phyloP scores from a whole-genome alignment of 2,113 vertebrate species.

The Fregata magnificens region DNA sequence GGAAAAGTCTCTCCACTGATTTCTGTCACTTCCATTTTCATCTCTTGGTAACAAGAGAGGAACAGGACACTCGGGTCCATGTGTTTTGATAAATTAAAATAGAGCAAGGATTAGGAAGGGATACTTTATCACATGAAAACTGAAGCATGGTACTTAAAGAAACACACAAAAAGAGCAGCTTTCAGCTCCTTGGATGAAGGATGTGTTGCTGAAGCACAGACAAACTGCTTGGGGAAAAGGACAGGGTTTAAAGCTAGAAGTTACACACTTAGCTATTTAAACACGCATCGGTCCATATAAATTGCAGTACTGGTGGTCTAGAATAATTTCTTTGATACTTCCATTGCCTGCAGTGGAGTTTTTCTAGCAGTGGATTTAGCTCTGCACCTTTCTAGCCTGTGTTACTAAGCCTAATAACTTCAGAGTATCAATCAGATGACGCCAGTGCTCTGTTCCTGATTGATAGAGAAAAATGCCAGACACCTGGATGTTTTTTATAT shows the following conservation, averaged over 20 bases:
- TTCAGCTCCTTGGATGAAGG: neutral
- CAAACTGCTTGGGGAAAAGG: neutral
- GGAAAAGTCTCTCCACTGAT: neutral
- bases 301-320: neutral
- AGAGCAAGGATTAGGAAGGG: neutral
- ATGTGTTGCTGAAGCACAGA: neutral
- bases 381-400: neutral
- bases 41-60: neutral
- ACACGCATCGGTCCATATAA: neutral
- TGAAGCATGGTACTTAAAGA: neutral
- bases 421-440: neutral
- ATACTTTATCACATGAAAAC: neutral
- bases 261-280: neutral
- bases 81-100: neutral
- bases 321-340: neutral
- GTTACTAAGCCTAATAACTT: neutral
- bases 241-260: neutral
- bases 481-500: neutral
- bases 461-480: neutral
- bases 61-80: rapidly evolving
- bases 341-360: neutral
- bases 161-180: neutral
- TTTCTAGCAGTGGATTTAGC: neutral
- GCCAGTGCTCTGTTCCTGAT: neutral
- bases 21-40: neutral